Conservation (phyloP, 1,140 invertebrate species). For the Temnothorax longispinosus region DNA sequence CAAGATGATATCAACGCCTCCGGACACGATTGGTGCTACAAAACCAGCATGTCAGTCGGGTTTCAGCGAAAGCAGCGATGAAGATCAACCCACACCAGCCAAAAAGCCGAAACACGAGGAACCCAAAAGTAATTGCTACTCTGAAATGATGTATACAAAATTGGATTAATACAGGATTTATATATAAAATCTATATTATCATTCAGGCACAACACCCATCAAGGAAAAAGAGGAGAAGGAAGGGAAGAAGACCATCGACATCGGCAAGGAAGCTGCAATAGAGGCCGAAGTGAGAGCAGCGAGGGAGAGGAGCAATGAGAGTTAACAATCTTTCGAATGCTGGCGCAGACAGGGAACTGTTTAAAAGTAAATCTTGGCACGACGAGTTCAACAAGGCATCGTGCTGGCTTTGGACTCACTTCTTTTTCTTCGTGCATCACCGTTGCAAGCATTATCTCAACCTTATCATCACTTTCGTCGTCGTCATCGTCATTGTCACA, state of each 20-base stretch:
- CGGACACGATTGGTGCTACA: conserved; percentile 87
- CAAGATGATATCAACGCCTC: conserved; percentile 93
- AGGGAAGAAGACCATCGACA: conserved; percentile 87
- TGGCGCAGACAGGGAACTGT: too few species aligned
- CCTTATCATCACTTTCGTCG: too few species aligned
- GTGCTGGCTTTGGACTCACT: too few species aligned
- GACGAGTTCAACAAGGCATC: too few species aligned
- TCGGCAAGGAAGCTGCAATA: conserved; percentile 96
- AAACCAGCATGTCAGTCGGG: conserved; percentile 86
- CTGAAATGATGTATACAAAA: too few species aligned
- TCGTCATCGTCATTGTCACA: too few species aligned
- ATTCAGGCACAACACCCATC: conserved; percentile 37
- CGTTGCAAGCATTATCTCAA: too few species aligned
- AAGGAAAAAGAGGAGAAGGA: conserved; percentile 83
- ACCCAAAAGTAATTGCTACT: conserved; percentile 79
- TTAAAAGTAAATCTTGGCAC: too few species aligned
- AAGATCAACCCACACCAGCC: conserved; percentile 86
- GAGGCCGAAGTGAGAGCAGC: conserved; percentile 98
- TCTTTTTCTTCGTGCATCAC: too few species aligned
- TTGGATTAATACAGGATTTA: too few species aligned
- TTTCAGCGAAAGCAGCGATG: conserved; percentile 87
- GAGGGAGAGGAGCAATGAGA: conserved; percentile 89
- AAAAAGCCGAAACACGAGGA: conserved; percentile 89
- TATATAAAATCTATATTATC: background rate
- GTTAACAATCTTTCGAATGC: too few species aligned